Base-by-base conservation (phyloP, 2,113 vertebrate genomes). In the Leptobrachium ailaonicum region DNA sequence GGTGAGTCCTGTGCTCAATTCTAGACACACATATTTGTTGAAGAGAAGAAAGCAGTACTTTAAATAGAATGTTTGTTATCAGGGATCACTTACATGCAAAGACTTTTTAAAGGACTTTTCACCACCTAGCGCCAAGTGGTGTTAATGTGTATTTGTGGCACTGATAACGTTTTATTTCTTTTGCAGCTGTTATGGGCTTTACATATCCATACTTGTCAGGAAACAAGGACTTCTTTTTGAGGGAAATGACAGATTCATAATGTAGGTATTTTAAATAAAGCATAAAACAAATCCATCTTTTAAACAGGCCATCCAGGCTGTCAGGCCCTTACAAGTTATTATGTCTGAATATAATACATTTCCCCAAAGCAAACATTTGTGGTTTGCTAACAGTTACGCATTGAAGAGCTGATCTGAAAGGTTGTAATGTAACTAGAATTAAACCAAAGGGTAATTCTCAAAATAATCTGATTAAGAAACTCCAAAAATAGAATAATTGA, bases 331-430 rank as follows among this genome's bases (percentile, higher is more conserved):
- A n/a, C 40, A 47, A 64, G 63, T 10, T 66, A 32, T 41, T 40
- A 64, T 1, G 63, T n/a, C 10, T 47, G 42, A 6, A 9, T 44
- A 76, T 76, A 63, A 66, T 76, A 53, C 66, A 75, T 75, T 6
- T 20, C 42, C 53, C 12, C 14, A 53, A 50, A 54, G 43, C 44
- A 66, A 42, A 20, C 44, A 66, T 5, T 50, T 5, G 47, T 50
- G 32, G 41, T 13, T 40, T 66, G 63, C 63, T 66, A 32, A 66
- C 63, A 32, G 20, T 66, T 8, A 41, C 20, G 62, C 44, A 66
- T 7, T 75, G 11, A 41, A 40, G 10, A 50, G 47, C 47, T 50
- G 47, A 50, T 5, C 47, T 4, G 47, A 50, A 50, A 50, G 4
- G 47, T 50, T 8, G 47, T 8, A 4, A 50, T 8, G 8, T 50